phyloP scores from a whole-genome alignment of 2,888 invertebrate genomes.

The Volucella bombylans region DNA sequence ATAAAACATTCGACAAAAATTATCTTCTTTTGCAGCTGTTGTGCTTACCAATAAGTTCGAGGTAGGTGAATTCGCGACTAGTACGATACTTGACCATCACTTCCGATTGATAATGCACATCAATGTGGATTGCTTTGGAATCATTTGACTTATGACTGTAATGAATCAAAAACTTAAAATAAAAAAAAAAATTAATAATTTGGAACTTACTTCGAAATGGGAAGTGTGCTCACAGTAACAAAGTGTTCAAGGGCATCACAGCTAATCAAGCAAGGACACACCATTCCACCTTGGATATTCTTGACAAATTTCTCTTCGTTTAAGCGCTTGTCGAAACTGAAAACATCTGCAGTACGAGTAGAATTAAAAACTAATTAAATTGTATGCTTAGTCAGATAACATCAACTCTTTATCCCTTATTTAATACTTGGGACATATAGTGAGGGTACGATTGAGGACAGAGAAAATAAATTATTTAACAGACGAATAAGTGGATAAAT shows the following conservation, averaged over 20 bases:
- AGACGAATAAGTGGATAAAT: no score
- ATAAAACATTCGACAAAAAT: not conserved
- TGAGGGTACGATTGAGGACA: no score
- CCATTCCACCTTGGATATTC: constrained; percentile 79
- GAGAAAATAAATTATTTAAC: no score
- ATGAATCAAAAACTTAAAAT: not conserved
- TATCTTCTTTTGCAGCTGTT: not conserved
- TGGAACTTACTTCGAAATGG: constrained; percentile 34
- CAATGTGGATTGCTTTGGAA: constrained; percentile 78
- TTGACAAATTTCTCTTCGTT: constrained; percentile 78
- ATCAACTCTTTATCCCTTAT: no score
- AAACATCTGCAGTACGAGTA: constrained; percentile 76
- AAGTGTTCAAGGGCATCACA: constrained; percentile 79
- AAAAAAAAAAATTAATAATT: no score
- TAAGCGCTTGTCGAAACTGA: constrained; percentile 78
- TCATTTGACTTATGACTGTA: constrained; percentile 62
- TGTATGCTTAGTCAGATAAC: no score
- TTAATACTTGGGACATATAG: no score
- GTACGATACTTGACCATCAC: constrained; percentile 82
- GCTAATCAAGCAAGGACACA: constrained; percentile 79
- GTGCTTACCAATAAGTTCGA: constrained; percentile 82
- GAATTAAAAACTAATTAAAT: not conserved
- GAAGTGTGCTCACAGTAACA: constrained; percentile 74
- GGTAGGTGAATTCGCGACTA: constrained; percentile 81
- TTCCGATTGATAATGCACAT: constrained; percentile 82